Evolutionary conservation across 2,797 vertebrate genomes (phyloP).

Genomic region (Sebastolobus altivelis): DNA sequence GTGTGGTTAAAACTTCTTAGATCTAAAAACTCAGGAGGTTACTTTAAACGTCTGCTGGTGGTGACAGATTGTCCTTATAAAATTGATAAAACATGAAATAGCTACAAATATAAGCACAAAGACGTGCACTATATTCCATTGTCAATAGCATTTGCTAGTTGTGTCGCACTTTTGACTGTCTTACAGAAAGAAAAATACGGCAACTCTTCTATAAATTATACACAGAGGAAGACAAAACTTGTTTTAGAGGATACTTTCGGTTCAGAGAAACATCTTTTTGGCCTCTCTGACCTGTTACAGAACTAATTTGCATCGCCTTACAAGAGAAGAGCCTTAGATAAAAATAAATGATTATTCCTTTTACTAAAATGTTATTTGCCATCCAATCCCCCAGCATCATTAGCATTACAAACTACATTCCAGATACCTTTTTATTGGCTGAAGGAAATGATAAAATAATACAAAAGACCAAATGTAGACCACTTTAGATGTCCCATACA

Average conservation of each 20-base stretch:
- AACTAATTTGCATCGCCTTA: constrained; percentile 19
- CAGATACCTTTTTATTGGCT: constrained; percentile 7
- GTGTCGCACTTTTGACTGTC: not conserved
- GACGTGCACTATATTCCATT: not conserved
- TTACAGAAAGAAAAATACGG: not conserved
- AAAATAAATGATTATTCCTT: not conserved
- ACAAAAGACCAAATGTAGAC: constrained; percentile 4
- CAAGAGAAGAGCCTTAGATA: not conserved
- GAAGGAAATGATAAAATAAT: constrained; percentile 7
- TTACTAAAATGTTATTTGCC: constrained; percentile 25
- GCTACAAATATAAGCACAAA: not conserved
- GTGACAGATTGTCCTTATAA: not conserved
- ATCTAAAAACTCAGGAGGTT: not conserved
- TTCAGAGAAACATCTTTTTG: constrained; percentile 1
- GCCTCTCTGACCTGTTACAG: constrained; percentile 10
- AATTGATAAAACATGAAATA: no score
- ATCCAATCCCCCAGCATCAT: constrained; percentile 23
- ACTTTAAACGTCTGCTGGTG: not conserved
- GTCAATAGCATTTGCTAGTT: not conserved
- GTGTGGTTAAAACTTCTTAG: not conserved
- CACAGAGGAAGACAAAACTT: not conserved
- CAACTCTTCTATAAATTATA: not conserved
- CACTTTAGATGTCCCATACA: not conserved
- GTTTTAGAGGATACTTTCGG: constrained; percentile 13
- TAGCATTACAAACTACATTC: constrained; percentile 6